Conservation (phyloP, 2,113 vertebrate species). For the Electrona antarctica region DNA sequence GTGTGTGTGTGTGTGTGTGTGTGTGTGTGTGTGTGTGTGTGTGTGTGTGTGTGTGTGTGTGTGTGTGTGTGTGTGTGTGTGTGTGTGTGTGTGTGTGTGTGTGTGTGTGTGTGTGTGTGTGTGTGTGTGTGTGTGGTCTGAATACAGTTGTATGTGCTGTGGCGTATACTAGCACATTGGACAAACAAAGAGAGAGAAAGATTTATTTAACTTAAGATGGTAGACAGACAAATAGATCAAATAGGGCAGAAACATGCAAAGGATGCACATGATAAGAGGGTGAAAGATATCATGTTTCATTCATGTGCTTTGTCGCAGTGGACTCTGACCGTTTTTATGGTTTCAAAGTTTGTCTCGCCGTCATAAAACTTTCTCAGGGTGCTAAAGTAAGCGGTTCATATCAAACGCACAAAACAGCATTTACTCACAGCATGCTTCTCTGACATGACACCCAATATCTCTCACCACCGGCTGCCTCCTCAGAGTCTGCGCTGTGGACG, state of each 20-base stretch:
- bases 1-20: not conserved
- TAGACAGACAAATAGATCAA: not conserved
- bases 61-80: not conserved
- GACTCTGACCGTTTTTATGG: conserved; percentile 43
- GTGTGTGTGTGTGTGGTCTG: too few species aligned
- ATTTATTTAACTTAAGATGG: not conserved
- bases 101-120: not conserved
- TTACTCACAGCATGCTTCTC: conserved; percentile 1
- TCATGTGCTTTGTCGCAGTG: not conserved
- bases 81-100: not conserved
- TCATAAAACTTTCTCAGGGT: conserved; percentile 16
- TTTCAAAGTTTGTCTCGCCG: conserved; percentile 24
- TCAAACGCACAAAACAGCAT: conserved; percentile 3
- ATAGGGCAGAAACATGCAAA: too few species aligned
- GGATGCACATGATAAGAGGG: not conserved
- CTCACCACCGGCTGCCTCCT: not conserved
- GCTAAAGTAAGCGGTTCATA: not conserved
- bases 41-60: not conserved
- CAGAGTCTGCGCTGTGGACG: not conserved
- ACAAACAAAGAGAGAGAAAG: too few species aligned
- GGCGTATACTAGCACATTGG: too few species aligned
- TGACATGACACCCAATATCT: not conserved
- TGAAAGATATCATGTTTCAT: not conserved
- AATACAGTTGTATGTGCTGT: too few species aligned
- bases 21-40: not conserved